Percentiles rank a stretch among this genome's conserved stretches.
phyloP scores from a whole-genome alignment of 2,113 vertebrate species.

The Trichechus manatus region DNA sequence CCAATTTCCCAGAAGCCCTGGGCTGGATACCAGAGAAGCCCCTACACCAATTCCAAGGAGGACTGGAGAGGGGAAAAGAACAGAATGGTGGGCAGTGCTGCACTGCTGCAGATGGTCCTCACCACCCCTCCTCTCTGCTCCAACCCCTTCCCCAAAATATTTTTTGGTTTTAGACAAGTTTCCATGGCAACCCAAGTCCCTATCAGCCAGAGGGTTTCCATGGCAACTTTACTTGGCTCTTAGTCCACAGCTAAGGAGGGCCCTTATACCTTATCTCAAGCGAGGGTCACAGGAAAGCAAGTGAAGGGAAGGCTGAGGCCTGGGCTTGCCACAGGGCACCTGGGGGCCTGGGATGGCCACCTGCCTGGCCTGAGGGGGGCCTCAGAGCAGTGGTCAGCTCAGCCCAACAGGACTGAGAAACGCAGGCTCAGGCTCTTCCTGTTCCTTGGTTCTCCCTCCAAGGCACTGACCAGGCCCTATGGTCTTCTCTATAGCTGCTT shows the following conservation, averaged over 20 bases:
- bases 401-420: neutral
- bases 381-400: neutral
- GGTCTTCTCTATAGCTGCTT: neutral
- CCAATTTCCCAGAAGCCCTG: neutral
- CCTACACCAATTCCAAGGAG: neutral
- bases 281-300: slow-evolving; percentile 27
- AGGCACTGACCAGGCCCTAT: neutral
- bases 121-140: slow-evolving; percentile 60
- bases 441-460: neutral
- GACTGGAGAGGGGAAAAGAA: neutral
- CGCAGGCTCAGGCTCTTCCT: neutral
- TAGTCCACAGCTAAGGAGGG: slow-evolving; percentile 75
- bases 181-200: slow-evolving; percentile 87
- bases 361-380: neutral
- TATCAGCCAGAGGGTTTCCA: slow-evolving; percentile 88
- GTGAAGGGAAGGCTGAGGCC: neutral
- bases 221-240: slow-evolving; percentile 88
- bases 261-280: slow-evolving; percentile 13
- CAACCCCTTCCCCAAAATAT: slow-evolving; percentile 67
- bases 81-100: neutral
- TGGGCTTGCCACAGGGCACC: neutral
- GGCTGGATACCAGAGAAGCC: neutral
- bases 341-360: neutral
- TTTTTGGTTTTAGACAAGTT: slow-evolving; percentile 83
- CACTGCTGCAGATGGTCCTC: slow-evolving; percentile 81